A percentile compares a stretch with the other conserved stretches of the same genome.
Conservation (phyloP, 2,113 vertebrate genomes). For the Myocastor coypus region DNA sequence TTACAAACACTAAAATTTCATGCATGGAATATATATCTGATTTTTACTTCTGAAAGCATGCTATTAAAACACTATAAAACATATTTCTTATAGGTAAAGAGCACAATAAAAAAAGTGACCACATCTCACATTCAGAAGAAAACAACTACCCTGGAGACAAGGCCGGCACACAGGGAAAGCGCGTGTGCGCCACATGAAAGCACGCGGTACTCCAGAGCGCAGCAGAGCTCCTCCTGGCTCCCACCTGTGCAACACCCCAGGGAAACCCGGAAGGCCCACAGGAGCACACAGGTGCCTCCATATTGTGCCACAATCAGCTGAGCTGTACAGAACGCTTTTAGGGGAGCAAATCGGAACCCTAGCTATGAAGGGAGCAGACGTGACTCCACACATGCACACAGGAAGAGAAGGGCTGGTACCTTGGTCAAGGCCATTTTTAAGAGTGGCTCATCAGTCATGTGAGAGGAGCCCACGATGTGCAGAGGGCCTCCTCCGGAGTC, state of each 20-base stretch:
- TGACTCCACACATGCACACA: neutral
- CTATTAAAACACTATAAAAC: conserved; percentile 31
- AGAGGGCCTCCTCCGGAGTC: conserved; percentile 90
- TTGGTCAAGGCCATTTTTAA: conserved; percentile 95
- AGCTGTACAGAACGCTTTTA: neutral
- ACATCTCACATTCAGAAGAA: conserved; percentile 22
- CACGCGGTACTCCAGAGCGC: neutral
- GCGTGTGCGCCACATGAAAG: neutral
- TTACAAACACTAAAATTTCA: conserved; percentile 56
- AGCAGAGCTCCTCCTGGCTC: neutral
- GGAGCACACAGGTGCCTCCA: neutral
- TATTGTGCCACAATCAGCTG: neutral
- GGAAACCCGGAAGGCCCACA: neutral
- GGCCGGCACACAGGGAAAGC: neutral
- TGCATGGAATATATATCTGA: neutral
- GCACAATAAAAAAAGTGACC: neutral
- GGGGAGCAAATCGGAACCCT: neutral
- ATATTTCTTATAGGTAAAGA: conserved; percentile 29
- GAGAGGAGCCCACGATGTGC: conserved; percentile 92
- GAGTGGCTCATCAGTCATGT: conserved; percentile 90
- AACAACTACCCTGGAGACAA: conserved; percentile 20
- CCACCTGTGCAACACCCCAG: neutral
- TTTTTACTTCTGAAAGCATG: conserved; percentile 50
- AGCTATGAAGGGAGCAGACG: neutral
- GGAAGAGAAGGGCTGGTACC: conserved; percentile 84